Evolutionary conservation across 2,888 invertebrate species (phyloP).

Genomic region (Gari tellinella): DNA sequence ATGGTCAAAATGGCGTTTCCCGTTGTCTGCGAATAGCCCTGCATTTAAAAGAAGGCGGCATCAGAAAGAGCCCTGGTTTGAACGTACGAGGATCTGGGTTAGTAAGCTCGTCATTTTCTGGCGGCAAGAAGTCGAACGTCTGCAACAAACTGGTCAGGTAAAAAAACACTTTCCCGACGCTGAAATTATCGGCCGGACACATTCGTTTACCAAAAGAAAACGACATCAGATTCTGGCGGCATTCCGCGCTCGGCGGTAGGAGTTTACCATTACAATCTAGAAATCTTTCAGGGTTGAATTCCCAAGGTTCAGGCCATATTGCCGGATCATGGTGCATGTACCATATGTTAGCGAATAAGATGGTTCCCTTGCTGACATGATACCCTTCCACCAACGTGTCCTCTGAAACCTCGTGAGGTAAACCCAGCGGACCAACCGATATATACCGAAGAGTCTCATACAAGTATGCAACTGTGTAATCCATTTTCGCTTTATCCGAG

Average conservation of each 20-base stretch:
- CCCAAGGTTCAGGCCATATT: constrained; percentile 59
- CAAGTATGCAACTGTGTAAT: constrained; percentile 44
- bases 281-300: constrained; percentile 59
- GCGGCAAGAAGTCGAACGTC: constrained; percentile 35
- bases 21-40: no score
- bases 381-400: constrained; percentile 43
- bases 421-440: constrained; percentile 24
- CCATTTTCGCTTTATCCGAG: constrained; percentile 46
- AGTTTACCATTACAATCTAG: constrained; percentile 50
- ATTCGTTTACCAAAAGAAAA: constrained; percentile 65
- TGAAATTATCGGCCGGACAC: constrained; percentile 71
- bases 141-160: constrained; percentile 67
- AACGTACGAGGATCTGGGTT: constrained; percentile 25
- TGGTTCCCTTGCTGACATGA: constrained; percentile 14
- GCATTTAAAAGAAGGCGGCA: background rate
- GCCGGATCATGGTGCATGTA: constrained; percentile 48
- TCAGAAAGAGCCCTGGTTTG: constrained; percentile 20
- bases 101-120: background rate
- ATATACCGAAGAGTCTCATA: constrained; percentile 44
- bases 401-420: constrained; percentile 22
- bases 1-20: no score
- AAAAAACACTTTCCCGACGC: constrained; percentile 63
- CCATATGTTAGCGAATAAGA: constrained; percentile 52
- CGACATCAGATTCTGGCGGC: constrained; percentile 55
- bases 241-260: constrained; percentile 42